Conservation (phyloP, 2,888 invertebrate genomes). For the Cremastinae sp. region DNA sequence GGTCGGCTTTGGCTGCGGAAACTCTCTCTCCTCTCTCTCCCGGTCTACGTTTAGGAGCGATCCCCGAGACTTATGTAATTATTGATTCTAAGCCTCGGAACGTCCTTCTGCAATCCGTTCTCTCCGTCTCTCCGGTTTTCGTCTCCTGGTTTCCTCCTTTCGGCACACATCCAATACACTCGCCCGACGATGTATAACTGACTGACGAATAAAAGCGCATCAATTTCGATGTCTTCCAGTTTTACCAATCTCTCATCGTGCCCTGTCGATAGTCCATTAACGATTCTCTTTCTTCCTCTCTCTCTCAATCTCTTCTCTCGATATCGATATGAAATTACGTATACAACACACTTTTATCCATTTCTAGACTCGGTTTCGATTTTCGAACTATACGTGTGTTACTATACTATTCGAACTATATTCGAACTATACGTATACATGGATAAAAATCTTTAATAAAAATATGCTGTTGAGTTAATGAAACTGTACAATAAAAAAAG, state of each 20-base stretch:
- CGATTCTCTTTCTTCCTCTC: too few relatives aligned
- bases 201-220: conserved; percentile 43
- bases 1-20: conserved; percentile 55
- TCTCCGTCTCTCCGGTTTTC: conserved; percentile 13
- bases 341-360: conserved; percentile 15
- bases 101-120: conserved; percentile 38
- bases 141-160: not conserved
- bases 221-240: conserved; percentile 30
- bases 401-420: too few relatives aligned
- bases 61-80: conserved; percentile 63
- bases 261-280: conserved; percentile 60
- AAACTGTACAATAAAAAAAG: too few relatives aligned
- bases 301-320: too few relatives aligned
- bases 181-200: conserved; percentile 12
- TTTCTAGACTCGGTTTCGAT: not conserved
- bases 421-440: too few relatives aligned
- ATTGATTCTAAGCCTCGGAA: conserved; percentile 62
- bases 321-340: conserved; percentile 37
- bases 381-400: conserved; percentile 32
- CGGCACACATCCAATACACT: conserved; percentile 1
- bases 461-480: too few relatives aligned
- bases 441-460: too few relatives aligned
- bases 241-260: conserved; percentile 50
- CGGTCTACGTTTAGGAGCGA: conserved; percentile 47
- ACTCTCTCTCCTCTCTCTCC: conserved; percentile 12